Evolutionary conservation across 2,113 vertebrate species (phyloP).

Genomic region (Cepphus grylle): DNA sequence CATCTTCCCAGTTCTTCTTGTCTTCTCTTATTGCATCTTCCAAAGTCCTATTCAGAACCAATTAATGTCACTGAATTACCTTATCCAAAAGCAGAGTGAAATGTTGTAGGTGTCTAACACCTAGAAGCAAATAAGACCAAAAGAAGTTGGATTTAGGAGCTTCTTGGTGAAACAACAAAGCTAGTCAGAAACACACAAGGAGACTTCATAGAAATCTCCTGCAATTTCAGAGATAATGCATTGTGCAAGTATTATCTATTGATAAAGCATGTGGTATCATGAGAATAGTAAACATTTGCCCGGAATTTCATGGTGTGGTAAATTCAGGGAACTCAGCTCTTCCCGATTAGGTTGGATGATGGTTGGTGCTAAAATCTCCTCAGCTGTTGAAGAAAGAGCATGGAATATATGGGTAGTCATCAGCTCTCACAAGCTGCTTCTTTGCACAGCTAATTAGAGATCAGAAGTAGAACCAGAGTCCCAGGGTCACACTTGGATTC

Average conservation of each 20-base stretch:
- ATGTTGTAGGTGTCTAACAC: neutral
- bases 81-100: neutral
- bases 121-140: neutral
- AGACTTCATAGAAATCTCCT: neutral
- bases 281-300: neutral
- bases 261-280: neutral
- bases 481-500: neutral
- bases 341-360: accelerated
- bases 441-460: neutral
- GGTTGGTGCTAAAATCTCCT: neutral
- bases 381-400: neutral
- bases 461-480: neutral
- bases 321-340: neutral
- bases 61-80: neutral
- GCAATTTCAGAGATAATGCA: neutral
- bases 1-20: neutral
- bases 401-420: accelerated
- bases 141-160: neutral
- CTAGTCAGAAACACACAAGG: neutral
- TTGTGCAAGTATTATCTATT: neutral
- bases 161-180: neutral
- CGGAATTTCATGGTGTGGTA: neutral
- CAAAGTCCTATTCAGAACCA: neutral
- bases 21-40: neutral
- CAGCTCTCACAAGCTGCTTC: neutral